phyloP scores from a whole-genome alignment of 2,888 invertebrate species.

The Eristalis pertinax region DNA sequence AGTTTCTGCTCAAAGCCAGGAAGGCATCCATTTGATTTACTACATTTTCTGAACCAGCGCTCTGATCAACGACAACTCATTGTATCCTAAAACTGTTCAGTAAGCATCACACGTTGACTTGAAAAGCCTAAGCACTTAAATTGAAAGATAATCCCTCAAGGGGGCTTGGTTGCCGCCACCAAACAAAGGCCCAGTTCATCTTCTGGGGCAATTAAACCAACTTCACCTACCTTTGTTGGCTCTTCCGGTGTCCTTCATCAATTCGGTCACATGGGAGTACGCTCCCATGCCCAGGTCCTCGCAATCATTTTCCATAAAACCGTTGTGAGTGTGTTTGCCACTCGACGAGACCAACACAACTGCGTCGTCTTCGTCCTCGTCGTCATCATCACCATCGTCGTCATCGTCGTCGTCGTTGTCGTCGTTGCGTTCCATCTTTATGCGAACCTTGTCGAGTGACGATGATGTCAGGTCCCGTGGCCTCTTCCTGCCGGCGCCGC shows the following conservation, averaged over 20 bases:
- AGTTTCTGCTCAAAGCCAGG: too few species aligned
- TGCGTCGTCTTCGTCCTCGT: conserved; percentile 63
- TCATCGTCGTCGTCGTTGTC: conserved; percentile 60
- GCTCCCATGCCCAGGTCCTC: conserved; percentile 1
- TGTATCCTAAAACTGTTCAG: too few species aligned
- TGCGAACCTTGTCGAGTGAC: conserved; percentile 41
- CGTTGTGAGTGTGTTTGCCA: conserved; percentile 57
- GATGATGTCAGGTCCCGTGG: conserved; percentile 32
- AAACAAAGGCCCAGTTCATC: neutral
- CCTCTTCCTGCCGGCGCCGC: conserved; percentile 36
- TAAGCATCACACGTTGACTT: too few species aligned
- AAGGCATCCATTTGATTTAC: too few species aligned
- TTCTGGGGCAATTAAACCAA: neutral
- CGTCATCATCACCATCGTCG: conserved; percentile 17
- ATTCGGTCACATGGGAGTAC: conserved; percentile 40
- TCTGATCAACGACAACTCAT: too few species aligned
- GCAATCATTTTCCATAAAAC: conserved; percentile 26
- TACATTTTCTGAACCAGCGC: too few species aligned
- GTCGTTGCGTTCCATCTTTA: conserved; percentile 51
- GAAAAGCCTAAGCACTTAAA: too few species aligned
- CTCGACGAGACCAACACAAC: conserved; percentile 56
- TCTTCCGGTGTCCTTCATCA: conserved; percentile 33
- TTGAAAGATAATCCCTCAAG: neutral
- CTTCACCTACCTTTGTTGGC: conserved; percentile 44
- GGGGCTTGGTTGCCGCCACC: neutral